Evolutionary conservation across 2,797 vertebrate species (phyloP), one percentile per base, ranked within the genome.

Genomic region (Danionella dracula): DNA sequence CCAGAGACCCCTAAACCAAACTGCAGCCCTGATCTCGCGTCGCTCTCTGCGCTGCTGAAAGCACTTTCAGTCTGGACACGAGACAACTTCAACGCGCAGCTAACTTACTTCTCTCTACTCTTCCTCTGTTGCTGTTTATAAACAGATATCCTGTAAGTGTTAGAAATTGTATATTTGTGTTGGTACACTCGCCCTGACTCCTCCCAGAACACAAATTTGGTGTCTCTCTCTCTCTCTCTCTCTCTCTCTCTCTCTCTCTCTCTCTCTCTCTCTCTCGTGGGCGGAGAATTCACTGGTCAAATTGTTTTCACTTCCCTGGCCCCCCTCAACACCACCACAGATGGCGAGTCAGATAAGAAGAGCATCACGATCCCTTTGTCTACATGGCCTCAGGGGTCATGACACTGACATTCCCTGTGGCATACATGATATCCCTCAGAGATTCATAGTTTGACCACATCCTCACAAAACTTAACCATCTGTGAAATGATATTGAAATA

Each of bases 361-460:
- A 77, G 70, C 61, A 51, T 19, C 74, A 80, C 80, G 71, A 78
- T 81, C 78, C 82, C 82, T 81, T 81, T 79, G 85, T 78, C 79
- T 78, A 78, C 76, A 80, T 77, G 79, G 80, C 71, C 76, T 65
- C 77, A 69, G 57, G 85, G 86, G 86, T 90, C 87, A 71, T 83
- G 86, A 88, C 85, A 84, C 84, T 85, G 83, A 84, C 85, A 88
- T 88, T 88, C 87, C 81, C 83, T 48, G 71, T 78, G 79, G 83
- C 84, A 80, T 76, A 83, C 73, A 80, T 78, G 83, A 86, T 87
- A 81, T 78, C 62, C 63, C 32, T 27, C 81, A 7, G 20, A 76
- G 75, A 69, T 75, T 46, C 70, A 35, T 13, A 60, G 63, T 37
- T 64, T 75, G 55, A 78, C 75, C 66, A 62, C 62, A 74, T 51